These are phyloP conservation scores for Coenobita brevimanus DNA, from an alignment of 1,140 invertebrate species.

Conservation along the genomic window DNA sequence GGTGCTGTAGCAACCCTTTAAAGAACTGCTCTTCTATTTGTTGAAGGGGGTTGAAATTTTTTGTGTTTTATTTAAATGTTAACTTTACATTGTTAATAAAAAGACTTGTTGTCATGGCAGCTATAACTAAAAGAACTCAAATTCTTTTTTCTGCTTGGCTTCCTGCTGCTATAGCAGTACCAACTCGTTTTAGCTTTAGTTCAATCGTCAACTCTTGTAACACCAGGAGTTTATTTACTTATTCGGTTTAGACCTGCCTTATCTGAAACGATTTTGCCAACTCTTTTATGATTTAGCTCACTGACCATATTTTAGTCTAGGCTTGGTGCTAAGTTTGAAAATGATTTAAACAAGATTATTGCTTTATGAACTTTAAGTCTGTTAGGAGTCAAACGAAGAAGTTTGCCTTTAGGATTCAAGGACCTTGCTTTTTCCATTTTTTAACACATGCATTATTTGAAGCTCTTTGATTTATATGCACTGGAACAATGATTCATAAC, in stretches of 20 bases:
- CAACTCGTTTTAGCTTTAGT: conserved; percentile 82
- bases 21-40: not conserved
- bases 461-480: no score
- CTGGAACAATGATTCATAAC: no score
- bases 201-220: conserved; percentile 84
- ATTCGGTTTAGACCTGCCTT: conserved; percentile 75
- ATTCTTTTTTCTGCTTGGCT: conserved; percentile 83
- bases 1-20: conserved; percentile 2
- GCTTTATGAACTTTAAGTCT: conserved; percentile 61
- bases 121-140: conserved; percentile 83
- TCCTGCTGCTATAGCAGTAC: conserved; percentile 81
- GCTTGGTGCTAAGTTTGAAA: conserved; percentile 46
- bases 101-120: no score
- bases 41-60: conserved; percentile 24
- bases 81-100: not conserved
- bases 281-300: conserved; percentile 28
- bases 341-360: conserved; percentile 59
- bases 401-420: not conserved
- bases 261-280: not conserved
- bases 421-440: conserved; percentile 50
- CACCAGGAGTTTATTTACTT: conserved; percentile 82
- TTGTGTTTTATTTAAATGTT: not conserved
- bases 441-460: no score
- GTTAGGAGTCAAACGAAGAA: conserved; percentile 36
- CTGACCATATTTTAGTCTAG: conserved; percentile 38